Evolutionary conservation across 2,113 vertebrate genomes (phyloP).

Genomic region (Elephas maximus): DNA sequence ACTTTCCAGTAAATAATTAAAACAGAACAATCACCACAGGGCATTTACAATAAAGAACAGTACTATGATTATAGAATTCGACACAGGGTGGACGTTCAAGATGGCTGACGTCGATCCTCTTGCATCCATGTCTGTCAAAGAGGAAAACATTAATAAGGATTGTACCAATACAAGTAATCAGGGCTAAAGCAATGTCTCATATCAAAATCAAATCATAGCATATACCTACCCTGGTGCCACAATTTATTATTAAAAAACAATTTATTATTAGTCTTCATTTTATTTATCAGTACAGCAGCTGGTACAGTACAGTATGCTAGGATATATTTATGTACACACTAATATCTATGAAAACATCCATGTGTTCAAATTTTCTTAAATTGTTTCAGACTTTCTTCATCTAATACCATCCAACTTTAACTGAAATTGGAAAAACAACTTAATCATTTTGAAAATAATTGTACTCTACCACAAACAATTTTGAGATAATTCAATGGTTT

Average conservation of each 20-base stretch:
- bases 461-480: constrained; percentile 22
- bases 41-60: constrained; percentile 84
- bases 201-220: not conserved
- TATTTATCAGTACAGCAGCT: not conserved
- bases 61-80: constrained; percentile 86
- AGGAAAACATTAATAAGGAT: constrained; percentile 48
- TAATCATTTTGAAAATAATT: constrained; percentile 59
- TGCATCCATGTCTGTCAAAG: constrained; percentile 94
- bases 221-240: not conserved
- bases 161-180: not conserved
- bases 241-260: not conserved
- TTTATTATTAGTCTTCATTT: not conserved
- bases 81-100: constrained; percentile 76
- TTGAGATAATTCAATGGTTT: constrained; percentile 63
- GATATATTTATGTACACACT: not conserved
- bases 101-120: constrained; percentile 90
- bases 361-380: not conserved
- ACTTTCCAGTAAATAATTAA: constrained; percentile 63
- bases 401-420: constrained; percentile 42
- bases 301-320: not conserved
- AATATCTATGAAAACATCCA: not conserved
- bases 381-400: not conserved
- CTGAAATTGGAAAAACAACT: constrained; percentile 69
- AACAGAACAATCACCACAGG: constrained; percentile 82
- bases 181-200: not conserved